A percentile compares a stretch with the other conserved stretches of the same genome.
phyloP scores from a whole-genome alignment of 1,140 invertebrate genomes.

The Zaprionus davidi region DNA sequence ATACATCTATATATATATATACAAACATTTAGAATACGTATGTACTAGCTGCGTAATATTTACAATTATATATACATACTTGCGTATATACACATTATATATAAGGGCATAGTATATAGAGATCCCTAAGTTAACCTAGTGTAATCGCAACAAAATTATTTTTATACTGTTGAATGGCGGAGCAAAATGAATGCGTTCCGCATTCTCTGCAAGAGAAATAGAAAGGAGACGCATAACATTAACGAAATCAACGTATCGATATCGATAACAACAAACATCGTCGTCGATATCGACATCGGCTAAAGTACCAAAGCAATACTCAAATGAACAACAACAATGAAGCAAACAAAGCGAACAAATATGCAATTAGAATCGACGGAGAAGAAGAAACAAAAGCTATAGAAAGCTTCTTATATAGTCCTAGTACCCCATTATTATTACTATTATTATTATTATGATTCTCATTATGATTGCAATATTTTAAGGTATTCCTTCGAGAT shows the following conservation, averaged over 20 bases:
- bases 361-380: constrained; percentile 69
- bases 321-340: constrained; percentile 58
- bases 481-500: constrained; percentile 14
- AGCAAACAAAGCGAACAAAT: constrained; percentile 68
- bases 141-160: constrained; percentile 76
- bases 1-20: constrained; percentile 44
- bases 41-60: constrained; percentile 77
- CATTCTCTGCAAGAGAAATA: constrained; percentile 3
- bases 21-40: constrained; percentile 69
- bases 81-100: constrained; percentile 48
- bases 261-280: constrained; percentile 54
- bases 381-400: constrained; percentile 40
- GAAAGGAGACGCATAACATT: constrained; percentile 51
- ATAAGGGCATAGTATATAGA: constrained; percentile 52
- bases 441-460: constrained; percentile 52
- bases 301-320: constrained; percentile 85
- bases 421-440: constrained; percentile 48
- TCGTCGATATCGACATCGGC: constrained; percentile 79
- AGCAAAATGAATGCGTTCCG: constrained; percentile 14
- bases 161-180: constrained; percentile 72
- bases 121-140: constrained; percentile 71
- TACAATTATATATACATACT: constrained; percentile 60
- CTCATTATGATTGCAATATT: constrained; percentile 29
- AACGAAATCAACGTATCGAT: constrained; percentile 59
- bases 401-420: constrained; percentile 63